Evolutionary conservation across 2,888 invertebrate species (phyloP).

Genomic region (Yponomeuta plumbellus): DNA sequence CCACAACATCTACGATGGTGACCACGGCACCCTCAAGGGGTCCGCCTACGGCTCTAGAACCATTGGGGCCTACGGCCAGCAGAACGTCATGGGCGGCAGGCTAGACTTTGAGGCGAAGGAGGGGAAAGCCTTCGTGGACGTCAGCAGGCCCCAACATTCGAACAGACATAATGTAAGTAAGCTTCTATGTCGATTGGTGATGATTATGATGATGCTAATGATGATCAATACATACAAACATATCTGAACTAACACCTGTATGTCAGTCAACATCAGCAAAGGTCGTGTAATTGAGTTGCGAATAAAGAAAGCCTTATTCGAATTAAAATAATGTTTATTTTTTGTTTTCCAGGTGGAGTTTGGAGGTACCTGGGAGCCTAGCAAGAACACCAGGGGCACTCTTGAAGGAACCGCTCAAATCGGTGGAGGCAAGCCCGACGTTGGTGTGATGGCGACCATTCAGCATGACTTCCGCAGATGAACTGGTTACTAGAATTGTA

Average conservation of each 20-base stretch:
- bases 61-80: constrained; percentile 43
- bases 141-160: constrained; percentile 34
- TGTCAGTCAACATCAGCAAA: too few relatives aligned
- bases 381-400: not conserved
- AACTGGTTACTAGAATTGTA: too few relatives aligned
- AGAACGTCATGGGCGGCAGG: constrained; percentile 42
- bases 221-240: too few relatives aligned
- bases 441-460: not conserved
- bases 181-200: too few relatives aligned
- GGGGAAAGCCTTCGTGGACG: constrained; percentile 42
- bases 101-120: constrained; percentile 47
- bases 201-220: too few relatives aligned
- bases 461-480: not conserved
- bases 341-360: not conserved
- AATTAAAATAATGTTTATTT: not conserved
- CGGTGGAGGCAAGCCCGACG: not conserved
- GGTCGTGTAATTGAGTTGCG: too few relatives aligned
- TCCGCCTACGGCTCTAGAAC: constrained; percentile 43
- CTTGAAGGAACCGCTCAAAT: not conserved
- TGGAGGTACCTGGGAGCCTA: not conserved
- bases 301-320: too few relatives aligned
- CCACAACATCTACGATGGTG: constrained; percentile 49
- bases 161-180: not conserved
- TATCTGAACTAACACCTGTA: too few relatives aligned
- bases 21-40: constrained; percentile 40